A percentile compares a stretch with the other conserved stretches of the same genome.
phyloP scores from a whole-genome alignment of 2,113 vertebrate species.

The Haplotaxodon microlepis region DNA sequence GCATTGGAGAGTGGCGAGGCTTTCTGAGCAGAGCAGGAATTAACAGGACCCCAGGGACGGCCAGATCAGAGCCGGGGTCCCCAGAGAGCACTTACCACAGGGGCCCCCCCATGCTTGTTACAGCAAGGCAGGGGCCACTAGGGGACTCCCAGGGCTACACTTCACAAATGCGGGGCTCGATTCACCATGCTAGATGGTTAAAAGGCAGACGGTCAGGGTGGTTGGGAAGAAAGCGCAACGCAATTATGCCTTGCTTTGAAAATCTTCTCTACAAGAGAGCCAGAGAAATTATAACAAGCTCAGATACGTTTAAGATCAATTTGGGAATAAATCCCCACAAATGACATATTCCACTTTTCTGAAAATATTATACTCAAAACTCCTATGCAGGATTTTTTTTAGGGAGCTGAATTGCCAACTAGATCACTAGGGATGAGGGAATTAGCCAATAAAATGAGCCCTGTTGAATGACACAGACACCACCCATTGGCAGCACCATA shows the following conservation, averaged over 20 bases:
- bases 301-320: conserved; percentile 62
- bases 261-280: not conserved
- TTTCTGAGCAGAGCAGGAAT: conserved; percentile 65
- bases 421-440: conserved; percentile 43
- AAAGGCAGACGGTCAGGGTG: conserved; percentile 49
- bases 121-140: conserved; percentile 65
- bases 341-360: conserved; percentile 35
- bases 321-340: conserved; percentile 52
- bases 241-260: conserved; percentile 60
- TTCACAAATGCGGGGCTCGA: conserved; percentile 65
- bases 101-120: conserved; percentile 67
- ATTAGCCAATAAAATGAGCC: conserved; percentile 50
- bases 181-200: conserved; percentile 50
- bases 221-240: conserved; percentile 18
- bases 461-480: conserved; percentile 54
- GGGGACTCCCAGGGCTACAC: conserved; percentile 60
- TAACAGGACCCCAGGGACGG: conserved; percentile 63
- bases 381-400: conserved; percentile 12
- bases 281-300: conserved; percentile 52
- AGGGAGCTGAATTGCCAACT: conserved; percentile 38
- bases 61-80: conserved; percentile 56
- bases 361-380: conserved; percentile 47
- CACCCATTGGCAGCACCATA: conserved; percentile 42
- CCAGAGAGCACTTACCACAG: conserved; percentile 66
- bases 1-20: conserved; percentile 60